A percentile compares a stretch with the other conserved stretches of the same genome.
Conservation (phyloP, 2,113 vertebrate species). For the Eidolon helvum region DNA sequence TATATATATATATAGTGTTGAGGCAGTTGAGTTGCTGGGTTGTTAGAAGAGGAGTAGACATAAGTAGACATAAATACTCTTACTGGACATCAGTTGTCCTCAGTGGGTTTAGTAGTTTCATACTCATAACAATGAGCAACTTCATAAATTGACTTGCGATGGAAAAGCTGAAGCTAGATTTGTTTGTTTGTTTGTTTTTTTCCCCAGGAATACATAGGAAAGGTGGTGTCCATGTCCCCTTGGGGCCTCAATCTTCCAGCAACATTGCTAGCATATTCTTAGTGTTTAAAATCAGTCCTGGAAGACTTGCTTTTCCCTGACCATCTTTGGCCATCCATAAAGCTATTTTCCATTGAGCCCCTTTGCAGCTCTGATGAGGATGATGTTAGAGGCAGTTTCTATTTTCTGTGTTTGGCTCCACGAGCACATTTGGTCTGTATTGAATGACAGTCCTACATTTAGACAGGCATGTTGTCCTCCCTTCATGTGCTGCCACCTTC, state of each 20-base stretch:
- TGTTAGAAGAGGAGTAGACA: background rate
- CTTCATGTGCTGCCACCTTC: background rate
- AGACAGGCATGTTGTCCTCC: background rate
- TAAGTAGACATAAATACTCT: background rate
- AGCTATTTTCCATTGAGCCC: background rate
- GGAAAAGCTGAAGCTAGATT: background rate
- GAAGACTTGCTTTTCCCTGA: background rate
- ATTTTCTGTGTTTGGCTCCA: background rate
- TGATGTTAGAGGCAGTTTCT: background rate
- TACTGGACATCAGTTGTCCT: background rate
- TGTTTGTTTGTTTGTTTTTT: background rate
- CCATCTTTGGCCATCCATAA: background rate
- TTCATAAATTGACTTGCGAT: background rate
- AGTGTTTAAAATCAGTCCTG: background rate
- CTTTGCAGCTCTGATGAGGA: background rate
- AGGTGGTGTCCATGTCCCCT: background rate
- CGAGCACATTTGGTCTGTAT: background rate
- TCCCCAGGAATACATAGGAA: background rate
- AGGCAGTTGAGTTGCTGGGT: background rate
- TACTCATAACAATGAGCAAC: background rate
- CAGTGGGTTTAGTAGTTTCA: background rate
- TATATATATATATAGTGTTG: background rate
- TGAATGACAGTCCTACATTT: background rate
- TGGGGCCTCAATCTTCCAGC: background rate
- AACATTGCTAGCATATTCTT: background rate